Evolutionary conservation across 2,888 invertebrate genomes (phyloP), one percentile per base, ranked within the genome.

Genomic region (Mayetiola destructor): DNA sequence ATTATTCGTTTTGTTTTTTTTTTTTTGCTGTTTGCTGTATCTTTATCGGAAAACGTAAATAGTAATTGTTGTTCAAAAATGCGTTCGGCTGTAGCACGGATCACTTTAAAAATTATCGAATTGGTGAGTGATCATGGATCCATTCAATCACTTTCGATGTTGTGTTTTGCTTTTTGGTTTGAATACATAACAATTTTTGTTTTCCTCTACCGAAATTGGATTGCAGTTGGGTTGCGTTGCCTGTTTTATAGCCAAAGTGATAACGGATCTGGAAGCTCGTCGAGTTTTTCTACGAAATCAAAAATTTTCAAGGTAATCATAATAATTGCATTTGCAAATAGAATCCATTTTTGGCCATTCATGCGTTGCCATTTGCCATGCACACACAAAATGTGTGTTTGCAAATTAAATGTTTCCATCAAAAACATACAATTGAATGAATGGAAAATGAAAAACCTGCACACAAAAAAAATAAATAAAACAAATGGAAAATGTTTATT

Each of bases 141-240:
- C 16, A 32, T 32, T 12, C 12, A 32, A 32, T 32, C 12, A 32
- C 32, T 32, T 32, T 32, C n/a, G 12, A 14, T 21, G 29, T 40
- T 56, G 14, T 42, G n/a, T 14, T 32, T 18, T n/a, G 2, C 27
- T 32, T 36, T 36, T 35, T 39, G 21, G 56, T 18, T 21, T 54
- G 29, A 37, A 5, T 14, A 12, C 37, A 54, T 36, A n/a, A 27
- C 20, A 16, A 23, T 35, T 37, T 56, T 5, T 29, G 10, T 16
- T 30, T 18, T 29, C 5, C n/a, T 39, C 39, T 40, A 2, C 32
- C n/a, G n/a, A n/a, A n/a, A n/a, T n/a, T n/a, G n/a, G n/a, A 55
- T 53, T 29, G n/a, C n/a, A 64, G 64, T 27, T 62, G n/a, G 62
- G 61, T 21, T 64, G 64, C 36, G 58, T 62, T 30, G 62, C 62